A percentile compares a stretch with the other conserved stretches of the same genome.
Evolutionary conservation across 2,797 vertebrate species (phyloP).

Genomic region (Aldrovandia affinis): DNA sequence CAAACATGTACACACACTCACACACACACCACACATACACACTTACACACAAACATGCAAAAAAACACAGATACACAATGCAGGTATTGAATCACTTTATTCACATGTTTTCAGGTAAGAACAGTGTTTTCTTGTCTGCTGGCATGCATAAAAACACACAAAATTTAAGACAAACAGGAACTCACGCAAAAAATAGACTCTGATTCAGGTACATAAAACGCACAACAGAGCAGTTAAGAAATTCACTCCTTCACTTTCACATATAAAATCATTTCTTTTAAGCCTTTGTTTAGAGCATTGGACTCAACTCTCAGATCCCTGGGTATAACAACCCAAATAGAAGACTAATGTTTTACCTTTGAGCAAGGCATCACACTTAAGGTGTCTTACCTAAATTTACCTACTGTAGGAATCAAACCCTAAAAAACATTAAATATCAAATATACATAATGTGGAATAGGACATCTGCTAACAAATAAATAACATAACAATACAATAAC

Average conservation of each 20-base stretch:
- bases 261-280: background rate
- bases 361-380: background rate
- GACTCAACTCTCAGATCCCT: background rate
- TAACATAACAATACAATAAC: background rate
- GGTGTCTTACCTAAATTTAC: background rate
- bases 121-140: slow-evolving; percentile 52
- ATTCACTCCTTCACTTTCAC: background rate
- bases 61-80: slow-evolving; percentile 33
- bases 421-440: background rate
- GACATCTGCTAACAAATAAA: background rate
- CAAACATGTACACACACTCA: slow-evolving; percentile 79
- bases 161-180: slow-evolving; percentile 31
- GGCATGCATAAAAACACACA: slow-evolving; percentile 77
- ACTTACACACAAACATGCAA: no score
- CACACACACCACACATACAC: slow-evolving; percentile 78
- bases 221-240: background rate
- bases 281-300: background rate
- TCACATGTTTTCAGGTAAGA: slow-evolving; percentile 68
- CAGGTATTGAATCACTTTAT: slow-evolving; percentile 53
- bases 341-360: background rate
- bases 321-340: background rate
- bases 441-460: background rate
- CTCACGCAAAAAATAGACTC: background rate
- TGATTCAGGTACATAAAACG: background rate
- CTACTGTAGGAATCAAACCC: background rate